Conservation (phyloP, 2,113 vertebrate species). For the Eonycteris spelaea region DNA sequence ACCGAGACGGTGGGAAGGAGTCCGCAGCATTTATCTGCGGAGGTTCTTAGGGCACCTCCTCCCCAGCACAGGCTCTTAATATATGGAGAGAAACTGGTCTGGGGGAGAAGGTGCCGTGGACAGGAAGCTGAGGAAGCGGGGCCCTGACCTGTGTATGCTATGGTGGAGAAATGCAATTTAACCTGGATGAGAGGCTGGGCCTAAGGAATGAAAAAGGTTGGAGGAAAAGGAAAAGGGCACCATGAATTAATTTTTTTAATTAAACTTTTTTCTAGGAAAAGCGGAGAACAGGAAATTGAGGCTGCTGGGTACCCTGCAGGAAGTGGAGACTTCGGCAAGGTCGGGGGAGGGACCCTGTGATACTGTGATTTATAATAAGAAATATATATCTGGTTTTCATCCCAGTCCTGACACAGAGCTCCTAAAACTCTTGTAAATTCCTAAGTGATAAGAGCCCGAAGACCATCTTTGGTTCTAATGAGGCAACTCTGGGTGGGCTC, state of each 20-base stretch:
- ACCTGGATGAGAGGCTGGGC: not conserved
- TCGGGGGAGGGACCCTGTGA: not conserved
- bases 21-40: no score
- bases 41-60: not conserved
- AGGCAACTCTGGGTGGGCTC: not conserved
- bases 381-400: not conserved
- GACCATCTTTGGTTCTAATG: not conserved
- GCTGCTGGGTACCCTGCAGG: not conserved
- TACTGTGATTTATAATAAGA: not conserved
- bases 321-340: not conserved
- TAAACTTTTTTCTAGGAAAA: not conserved
- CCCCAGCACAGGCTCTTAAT: not conserved
- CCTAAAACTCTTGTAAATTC: not conserved
- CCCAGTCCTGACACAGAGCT: not conserved
- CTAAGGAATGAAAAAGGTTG: not conserved
- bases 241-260: not conserved
- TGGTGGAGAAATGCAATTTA: not conserved
- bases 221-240: not conserved
- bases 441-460: not conserved
- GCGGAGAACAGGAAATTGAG: not conserved
- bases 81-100: not conserved
- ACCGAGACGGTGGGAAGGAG: not conserved
- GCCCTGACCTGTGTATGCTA: fast-evolving
- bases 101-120: not conserved
- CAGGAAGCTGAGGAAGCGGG: not conserved